Conservation (phyloP, 2,797 vertebrate species). For the Gorsachius magnificus region DNA sequence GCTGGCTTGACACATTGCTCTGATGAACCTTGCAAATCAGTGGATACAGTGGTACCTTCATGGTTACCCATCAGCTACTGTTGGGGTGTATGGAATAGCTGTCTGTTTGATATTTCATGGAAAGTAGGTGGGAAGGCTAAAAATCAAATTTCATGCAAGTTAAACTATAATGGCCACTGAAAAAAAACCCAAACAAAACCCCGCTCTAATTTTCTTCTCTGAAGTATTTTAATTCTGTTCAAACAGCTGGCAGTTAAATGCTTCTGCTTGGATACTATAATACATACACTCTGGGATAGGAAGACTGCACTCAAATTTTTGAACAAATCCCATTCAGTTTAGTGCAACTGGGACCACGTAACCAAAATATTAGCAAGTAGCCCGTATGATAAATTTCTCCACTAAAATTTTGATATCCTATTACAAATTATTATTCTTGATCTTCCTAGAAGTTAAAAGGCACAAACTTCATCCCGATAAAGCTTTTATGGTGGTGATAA, state of each 20-base stretch:
- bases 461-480: slow-evolving; percentile 19
- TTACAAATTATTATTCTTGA: slow-evolving; percentile 6
- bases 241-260: not conserved
- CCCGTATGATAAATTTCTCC: not conserved
- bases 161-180: not conserved
- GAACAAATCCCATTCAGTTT: not conserved
- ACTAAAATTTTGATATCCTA: not conserved
- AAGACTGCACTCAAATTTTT: not conserved
- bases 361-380: not conserved
- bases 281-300: not conserved
- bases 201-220: not conserved
- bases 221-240: not conserved
- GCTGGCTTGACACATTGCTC: not conserved
- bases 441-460: slow-evolving; percentile 23
- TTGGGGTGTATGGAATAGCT: not conserved
- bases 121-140: not conserved
- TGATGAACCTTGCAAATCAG: not conserved
- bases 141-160: not conserved
- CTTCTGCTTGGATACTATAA: not conserved
- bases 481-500: slow-evolving; percentile 14
- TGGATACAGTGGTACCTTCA: not conserved
- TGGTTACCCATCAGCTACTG: not conserved
- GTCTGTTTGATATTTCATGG: not conserved
- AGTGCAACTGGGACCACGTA: not conserved
- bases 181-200: not conserved